These are phyloP conservation scores for Lepidurus packardi DNA, from an alignment of 1,140 invertebrate species.

Conservation along the genomic window DNA sequence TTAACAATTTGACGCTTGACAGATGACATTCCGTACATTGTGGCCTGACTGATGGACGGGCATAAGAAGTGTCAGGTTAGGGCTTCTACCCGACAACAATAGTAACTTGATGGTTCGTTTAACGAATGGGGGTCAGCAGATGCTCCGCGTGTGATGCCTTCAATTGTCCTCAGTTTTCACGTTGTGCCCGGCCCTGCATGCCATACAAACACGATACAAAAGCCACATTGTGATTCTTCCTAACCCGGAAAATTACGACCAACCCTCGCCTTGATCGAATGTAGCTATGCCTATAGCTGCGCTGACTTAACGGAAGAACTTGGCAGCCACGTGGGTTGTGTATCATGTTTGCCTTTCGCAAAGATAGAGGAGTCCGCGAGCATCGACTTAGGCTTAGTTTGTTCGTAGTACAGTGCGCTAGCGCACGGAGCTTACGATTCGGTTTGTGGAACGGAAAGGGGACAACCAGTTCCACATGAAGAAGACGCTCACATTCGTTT, in stretches of 20 bases:
- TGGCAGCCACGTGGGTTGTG: neutral
- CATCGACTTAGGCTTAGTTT: slow-evolving; percentile 9
- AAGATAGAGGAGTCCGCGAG: neutral
- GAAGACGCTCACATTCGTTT: neutral
- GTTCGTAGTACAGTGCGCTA: neutral
- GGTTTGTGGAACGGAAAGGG: neutral
- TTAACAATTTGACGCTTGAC: neutral
- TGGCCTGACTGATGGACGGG: neutral
- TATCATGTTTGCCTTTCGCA: neutral
- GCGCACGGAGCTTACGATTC: neutral
- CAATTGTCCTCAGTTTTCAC: neutral
- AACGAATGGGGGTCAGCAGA: neutral
- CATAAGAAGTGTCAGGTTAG: slow-evolving; percentile 13
- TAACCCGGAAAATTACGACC: neutral
- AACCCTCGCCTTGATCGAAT: neutral
- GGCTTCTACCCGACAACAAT: slow-evolving; percentile 4
- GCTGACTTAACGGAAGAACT: neutral
- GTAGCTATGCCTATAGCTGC: neutral
- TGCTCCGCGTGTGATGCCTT: neutral
- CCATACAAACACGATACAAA: neutral
- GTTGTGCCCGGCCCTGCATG: neutral
- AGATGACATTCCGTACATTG: neutral
- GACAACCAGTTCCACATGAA: neutral
- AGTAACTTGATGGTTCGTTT: neutral
- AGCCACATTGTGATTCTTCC: neutral